These are phyloP conservation scores for Pogona vitticeps DNA, from an alignment of 2,113 vertebrate species.

Conservation along the genomic window DNA sequence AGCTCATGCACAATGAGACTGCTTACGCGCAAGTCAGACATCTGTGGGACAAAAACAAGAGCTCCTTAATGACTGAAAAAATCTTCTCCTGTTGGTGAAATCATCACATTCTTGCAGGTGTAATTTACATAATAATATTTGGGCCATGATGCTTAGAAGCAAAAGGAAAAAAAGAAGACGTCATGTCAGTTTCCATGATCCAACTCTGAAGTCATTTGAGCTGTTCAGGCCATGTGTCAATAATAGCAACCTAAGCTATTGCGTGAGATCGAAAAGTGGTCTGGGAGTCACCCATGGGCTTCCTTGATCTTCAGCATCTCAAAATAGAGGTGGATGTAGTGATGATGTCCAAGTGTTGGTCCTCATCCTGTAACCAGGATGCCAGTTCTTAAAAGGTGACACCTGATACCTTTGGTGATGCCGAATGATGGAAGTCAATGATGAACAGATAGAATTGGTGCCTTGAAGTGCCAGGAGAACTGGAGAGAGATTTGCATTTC, in stretches of 20 bases:
- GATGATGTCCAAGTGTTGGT: neutral
- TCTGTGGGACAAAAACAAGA: no score
- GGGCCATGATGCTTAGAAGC: no score
- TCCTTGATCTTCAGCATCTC: neutral
- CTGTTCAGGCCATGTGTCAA: slow-evolving; percentile 6
- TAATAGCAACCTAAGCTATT: slow-evolving; percentile 12
- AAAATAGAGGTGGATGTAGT: neutral
- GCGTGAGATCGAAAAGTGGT: no score
- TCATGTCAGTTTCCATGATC: slow-evolving; percentile 4
- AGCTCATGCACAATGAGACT: no score
- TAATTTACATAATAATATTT: no score
- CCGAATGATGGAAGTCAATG: no score
- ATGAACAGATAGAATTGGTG: neutral
- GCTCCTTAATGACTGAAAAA: no score
- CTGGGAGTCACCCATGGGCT: no score
- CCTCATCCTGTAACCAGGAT: neutral
- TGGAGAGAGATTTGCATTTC: no score
- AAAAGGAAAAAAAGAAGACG: neutral
- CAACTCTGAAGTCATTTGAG: neutral
- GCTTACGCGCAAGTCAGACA: no score
- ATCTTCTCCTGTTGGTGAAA: no score
- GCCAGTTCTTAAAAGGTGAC: neutral
- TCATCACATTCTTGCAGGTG: no score
- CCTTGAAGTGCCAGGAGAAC: neutral
- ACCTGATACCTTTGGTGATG: neutral